Evolutionary conservation across 2,113 vertebrate genomes (phyloP).

Genomic region (Oxyura jamaicensis): DNA sequence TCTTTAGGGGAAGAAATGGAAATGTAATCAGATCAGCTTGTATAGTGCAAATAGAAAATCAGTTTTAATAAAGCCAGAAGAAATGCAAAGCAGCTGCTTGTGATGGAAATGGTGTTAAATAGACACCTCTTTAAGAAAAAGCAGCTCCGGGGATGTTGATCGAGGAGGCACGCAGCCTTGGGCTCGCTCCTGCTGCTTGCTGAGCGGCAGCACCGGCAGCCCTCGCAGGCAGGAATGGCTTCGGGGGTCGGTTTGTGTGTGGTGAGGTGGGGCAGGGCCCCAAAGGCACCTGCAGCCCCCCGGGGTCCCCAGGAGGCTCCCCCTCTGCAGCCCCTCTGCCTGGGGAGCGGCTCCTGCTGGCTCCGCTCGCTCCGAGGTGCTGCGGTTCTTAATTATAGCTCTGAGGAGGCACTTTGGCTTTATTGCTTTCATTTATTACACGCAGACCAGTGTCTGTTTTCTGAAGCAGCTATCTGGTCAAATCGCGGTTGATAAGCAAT

Average conservation of each 20-base stretch:
- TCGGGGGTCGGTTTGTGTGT: fast-evolving
- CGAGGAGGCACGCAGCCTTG: neutral
- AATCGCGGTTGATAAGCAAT: conserved; percentile 80
- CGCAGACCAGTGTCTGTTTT: conserved; percentile 74
- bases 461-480: conserved; percentile 78
- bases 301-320: fast-evolving
- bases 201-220: neutral
- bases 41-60: conserved; percentile 84
- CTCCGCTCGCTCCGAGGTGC: neutral
- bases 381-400: conserved; percentile 72
- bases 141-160: conserved; percentile 43
- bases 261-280: neutral
- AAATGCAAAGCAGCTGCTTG: conserved; percentile 82
- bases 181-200: conserved; percentile 4
- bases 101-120: conserved; percentile 79
- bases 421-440: conserved; percentile 82
- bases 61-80: conserved; percentile 84
- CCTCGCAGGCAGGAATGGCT: neutral
- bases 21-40: conserved; percentile 84
- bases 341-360: neutral
- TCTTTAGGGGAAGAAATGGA: conserved; percentile 78
- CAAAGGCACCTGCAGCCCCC: fast-evolving
- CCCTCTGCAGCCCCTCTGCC: neutral
- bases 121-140: conserved; percentile 70
- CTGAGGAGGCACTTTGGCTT: conserved; percentile 73